phyloP scores from a whole-genome alignment of 2,113 vertebrate species.

The Protomyctophum bolini region DNA sequence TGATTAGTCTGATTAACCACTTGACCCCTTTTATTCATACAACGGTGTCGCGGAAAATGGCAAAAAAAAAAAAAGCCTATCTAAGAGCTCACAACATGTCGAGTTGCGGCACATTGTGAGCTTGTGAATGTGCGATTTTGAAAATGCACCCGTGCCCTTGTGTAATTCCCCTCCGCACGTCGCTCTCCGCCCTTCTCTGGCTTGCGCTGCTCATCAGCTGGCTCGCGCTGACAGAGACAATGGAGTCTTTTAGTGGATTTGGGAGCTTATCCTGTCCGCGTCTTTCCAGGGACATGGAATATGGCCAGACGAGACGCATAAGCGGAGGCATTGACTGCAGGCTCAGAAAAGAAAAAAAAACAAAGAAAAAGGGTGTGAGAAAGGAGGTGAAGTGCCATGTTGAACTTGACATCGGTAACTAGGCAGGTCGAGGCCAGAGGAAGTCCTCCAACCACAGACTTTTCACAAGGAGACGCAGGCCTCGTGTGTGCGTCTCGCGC shows the following conservation, averaged over 20 bases:
- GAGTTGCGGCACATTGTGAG: too few species aligned
- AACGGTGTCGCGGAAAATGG: too few species aligned
- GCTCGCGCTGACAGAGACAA: conserved; percentile 74
- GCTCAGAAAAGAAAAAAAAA: neutral
- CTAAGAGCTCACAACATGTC: too few species aligned
- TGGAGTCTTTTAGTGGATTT: conserved; percentile 70
- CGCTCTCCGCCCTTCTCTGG: conserved; percentile 28
- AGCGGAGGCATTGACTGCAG: conserved; percentile 77
- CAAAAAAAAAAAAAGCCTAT: too few species aligned
- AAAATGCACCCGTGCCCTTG: too few species aligned
- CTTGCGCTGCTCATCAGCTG: conserved; percentile 72
- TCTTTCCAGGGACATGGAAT: conserved; percentile 69
- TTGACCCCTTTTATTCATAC: too few species aligned
- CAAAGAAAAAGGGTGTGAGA: conserved; percentile 16
- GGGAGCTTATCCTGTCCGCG: conserved; percentile 55
- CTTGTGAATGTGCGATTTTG: too few species aligned
- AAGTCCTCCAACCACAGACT: conserved; percentile 28
- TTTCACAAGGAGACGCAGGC: conserved; percentile 42
- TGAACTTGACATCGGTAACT: conserved; percentile 53
- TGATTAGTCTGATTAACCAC: too few species aligned
- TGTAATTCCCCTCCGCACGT: neutral
- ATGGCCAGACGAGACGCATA: conserved; percentile 72
- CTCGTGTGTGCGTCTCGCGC: conserved; percentile 25
- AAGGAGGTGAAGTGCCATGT: conserved; percentile 51
- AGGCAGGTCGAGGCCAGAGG: conserved; percentile 50